Conservation (phyloP, 2,888 invertebrate genomes). For the Trichopria drosophilae region DNA sequence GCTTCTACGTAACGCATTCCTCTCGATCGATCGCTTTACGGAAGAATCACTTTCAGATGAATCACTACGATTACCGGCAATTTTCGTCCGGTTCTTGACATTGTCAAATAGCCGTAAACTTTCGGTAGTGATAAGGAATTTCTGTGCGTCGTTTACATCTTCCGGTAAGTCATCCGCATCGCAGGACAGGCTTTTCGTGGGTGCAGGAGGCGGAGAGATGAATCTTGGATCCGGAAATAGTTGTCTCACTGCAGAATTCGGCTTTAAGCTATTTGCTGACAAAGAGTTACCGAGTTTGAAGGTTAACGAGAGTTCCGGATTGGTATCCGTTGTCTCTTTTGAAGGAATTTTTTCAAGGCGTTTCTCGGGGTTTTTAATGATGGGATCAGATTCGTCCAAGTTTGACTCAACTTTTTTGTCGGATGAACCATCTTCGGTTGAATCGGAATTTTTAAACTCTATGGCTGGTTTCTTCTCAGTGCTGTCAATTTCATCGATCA, state of each 20-base stretch:
- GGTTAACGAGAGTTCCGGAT: slow-evolving; percentile 63
- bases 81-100: slow-evolving; percentile 63
- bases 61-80: slow-evolving; percentile 55
- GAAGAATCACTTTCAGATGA: slow-evolving; percentile 52
- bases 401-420: slow-evolving; percentile 24
- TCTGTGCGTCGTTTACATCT: slow-evolving; percentile 54
- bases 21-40: slow-evolving; percentile 76
- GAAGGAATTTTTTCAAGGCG: slow-evolving; percentile 28
- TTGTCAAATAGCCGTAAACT: slow-evolving; percentile 73
- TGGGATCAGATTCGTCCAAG: slow-evolving; percentile 14
- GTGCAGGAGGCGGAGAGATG: slow-evolving; percentile 67
- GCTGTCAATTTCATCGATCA: slow-evolving; percentile 38
- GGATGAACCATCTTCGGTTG: slow-evolving; percentile 26
- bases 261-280: slow-evolving; percentile 63
- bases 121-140: slow-evolving; percentile 72
- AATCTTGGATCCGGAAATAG: slow-evolving; percentile 72
- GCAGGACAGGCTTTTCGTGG: slow-evolving; percentile 33
- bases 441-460: slow-evolving; percentile 24
- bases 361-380: slow-evolving; percentile 23
- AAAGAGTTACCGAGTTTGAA: slow-evolving; percentile 64
- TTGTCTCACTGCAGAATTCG: slow-evolving; percentile 83
- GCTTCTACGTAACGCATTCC: slow-evolving; percentile 80
- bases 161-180: slow-evolving; percentile 48
- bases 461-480: slow-evolving; percentile 24
- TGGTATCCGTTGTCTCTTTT: slow-evolving; percentile 49